Percentiles rank a stretch among this genome's conserved stretches.
Conservation (phyloP, 2,888 invertebrate species). For the Caenorhabditis sinica region DNA sequence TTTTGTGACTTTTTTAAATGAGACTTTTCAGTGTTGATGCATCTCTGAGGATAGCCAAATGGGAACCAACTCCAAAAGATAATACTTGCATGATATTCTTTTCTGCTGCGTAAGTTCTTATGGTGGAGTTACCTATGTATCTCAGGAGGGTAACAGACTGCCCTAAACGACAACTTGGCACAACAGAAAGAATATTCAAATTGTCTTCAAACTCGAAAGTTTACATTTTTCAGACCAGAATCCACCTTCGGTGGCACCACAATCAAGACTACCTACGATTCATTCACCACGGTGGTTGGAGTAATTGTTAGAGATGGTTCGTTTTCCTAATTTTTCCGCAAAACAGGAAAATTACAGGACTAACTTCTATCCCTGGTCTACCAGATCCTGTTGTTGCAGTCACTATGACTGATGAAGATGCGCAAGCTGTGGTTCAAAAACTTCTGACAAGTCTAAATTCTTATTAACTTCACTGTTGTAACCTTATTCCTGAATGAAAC, state of each 20-base stretch:
- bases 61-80: conserved; percentile 6
- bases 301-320: conserved; percentile 1
- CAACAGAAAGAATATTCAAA: too few species aligned
- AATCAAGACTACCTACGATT: conserved; percentile 6
- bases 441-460: conserved; percentile 4
- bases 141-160: too few species aligned
- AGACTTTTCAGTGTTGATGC: conserved; percentile 8
- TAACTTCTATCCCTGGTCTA: conserved; percentile 29
- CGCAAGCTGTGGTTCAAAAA: not conserved
- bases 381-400: not conserved
- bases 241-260: conserved; percentile 1
- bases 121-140: too few species aligned
- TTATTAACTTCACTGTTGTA: too few species aligned
- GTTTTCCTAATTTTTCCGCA: too few species aligned
- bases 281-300: conserved; percentile 20
- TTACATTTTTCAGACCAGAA: conserved; percentile 21
- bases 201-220: too few species aligned
- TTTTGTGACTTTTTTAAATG: not conserved
- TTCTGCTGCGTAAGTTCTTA: conserved; percentile 27
- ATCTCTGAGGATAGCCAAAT: not conserved
- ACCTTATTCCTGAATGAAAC: too few species aligned
- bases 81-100: conserved; percentile 28
- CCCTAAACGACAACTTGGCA: too few species aligned
- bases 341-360: too few species aligned
- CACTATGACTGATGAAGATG: conserved; percentile 13